These are phyloP conservation scores for Mormyrus iriodes DNA, from an alignment of 2,113 vertebrate species.

Conservation along the genomic window DNA sequence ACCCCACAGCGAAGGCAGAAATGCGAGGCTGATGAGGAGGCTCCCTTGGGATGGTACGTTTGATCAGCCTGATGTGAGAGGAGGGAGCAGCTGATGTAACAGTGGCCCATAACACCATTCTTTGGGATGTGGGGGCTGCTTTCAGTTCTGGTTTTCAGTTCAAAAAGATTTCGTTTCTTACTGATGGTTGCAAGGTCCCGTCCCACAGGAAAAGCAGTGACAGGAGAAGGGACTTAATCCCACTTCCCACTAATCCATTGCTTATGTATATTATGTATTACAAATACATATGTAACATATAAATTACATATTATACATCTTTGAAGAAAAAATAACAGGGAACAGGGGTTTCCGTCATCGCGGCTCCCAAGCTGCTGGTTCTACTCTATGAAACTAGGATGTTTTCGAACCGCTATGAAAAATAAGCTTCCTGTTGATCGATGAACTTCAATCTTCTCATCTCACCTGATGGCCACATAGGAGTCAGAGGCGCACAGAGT, in stretches of 20 bases:
- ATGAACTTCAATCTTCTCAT: not conserved
- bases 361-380: not conserved
- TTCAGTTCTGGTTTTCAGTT: not conserved
- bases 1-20: not conserved
- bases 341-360: not conserved
- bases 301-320: not conserved
- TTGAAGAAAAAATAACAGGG: not conserved
- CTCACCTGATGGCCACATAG: not conserved
- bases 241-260: not conserved
- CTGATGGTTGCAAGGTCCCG: not conserved
- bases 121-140: not conserved
- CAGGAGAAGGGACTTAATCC: not conserved
- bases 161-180: not conserved
- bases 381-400: too few relatives aligned
- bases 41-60: not conserved
- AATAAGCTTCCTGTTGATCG: not conserved
- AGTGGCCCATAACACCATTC: not conserved
- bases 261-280: not conserved
- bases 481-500: not conserved
- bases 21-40: not conserved
- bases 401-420: not conserved
- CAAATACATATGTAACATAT: too few relatives aligned
- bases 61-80: not conserved
- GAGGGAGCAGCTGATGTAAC: not conserved
- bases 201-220: not conserved